Evolutionary conservation across 2,797 vertebrate species (phyloP), one percentile per base, ranked within the genome.

Genomic region (Mastacembelus armatus): DNA sequence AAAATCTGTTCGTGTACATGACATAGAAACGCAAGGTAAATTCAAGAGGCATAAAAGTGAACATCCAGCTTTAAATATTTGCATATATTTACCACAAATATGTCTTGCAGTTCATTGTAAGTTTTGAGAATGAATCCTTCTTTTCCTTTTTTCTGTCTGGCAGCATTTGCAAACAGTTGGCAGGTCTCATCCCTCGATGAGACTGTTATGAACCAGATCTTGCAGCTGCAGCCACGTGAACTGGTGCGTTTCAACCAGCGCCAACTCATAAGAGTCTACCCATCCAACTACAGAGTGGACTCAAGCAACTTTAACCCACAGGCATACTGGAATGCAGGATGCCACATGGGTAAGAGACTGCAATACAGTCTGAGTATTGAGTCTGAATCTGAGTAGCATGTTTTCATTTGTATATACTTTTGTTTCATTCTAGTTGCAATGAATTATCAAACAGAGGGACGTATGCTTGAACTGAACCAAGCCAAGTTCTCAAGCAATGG

Each of bases 301-400:
- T 99, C 97, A 0, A 99, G 97, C 89, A 99, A 99, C 93, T 98
- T 95, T 88, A 96, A 96, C 87, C 98, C 98, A 2, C 97, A 99
- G 77, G 94, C 96, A 0, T 99, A 97, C 91, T 99, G 98, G 97
- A 98, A 97, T 2, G 85, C 95, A 14, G 97, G 96, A 78, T 98
- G 96, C 88, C 97, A 98, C 24, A 93, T 99, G 84, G 97, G 97
- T 98, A 87, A 52, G 59, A 45, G 21, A 40, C 16, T 19, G 2
- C 10, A 32, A 27, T 4, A 5, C 4, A 18, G 16, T 30, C 5
- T 19, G 0, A 14, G n/a, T n/a, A n/a, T n/a, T n/a, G n/a, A n/a
- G n/a, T n/a, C n/a, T n/a, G n/a, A n/a, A n/a, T n/a, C n/a, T n/a
- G n/a, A n/a, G n/a, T n/a, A n/a, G n/a, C n/a, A n/a, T n/a, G n/a